Evolutionary conservation across 53 echinoderm and acorn worm species (phyloP).

Genomic region (Henricia sp.): DNA sequence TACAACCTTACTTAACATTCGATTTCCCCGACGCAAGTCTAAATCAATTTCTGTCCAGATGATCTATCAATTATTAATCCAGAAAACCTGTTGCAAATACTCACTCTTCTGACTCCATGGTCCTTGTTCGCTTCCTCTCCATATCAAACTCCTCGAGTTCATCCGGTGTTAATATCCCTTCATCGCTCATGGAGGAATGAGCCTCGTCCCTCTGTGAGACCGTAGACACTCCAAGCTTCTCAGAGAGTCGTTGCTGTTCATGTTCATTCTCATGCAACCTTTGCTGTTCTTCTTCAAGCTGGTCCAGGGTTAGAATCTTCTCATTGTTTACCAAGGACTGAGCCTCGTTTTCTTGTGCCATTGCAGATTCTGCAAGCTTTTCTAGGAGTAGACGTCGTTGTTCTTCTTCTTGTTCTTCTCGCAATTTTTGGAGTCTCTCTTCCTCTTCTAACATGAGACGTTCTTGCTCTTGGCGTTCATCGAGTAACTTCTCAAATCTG

Average conservation of each 20-base stretch:
- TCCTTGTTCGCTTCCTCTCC: constrained; percentile 81
- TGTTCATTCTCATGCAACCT: constrained; percentile 23
- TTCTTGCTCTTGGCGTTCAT: constrained; percentile 68
- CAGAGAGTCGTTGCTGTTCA: constrained; percentile 10
- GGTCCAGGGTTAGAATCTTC: constrained; percentile 87
- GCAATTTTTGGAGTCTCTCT: constrained; percentile 8
- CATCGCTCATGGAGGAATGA: constrained; percentile 91
- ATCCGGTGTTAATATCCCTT: constrained; percentile 90
- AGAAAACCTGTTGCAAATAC: too few relatives aligned
- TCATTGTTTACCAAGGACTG: constrained; percentile 92
- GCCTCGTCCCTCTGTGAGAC: constrained; percentile 66
- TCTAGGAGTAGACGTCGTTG: constrained; percentile 39
- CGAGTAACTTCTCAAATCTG: constrained; percentile 71
- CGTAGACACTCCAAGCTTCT: constrained; percentile 38
- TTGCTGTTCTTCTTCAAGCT: constrained; percentile 42
- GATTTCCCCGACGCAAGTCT: too few relatives aligned
- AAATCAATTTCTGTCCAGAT: too few relatives aligned
- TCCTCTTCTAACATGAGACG: constrained; percentile 44
- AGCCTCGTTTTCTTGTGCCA: constrained; percentile 65
- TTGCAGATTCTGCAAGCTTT: constrained; percentile 21
- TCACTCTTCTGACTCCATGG: constrained; percentile 97
- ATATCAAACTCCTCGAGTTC: constrained; percentile 84
- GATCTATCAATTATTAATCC: too few relatives aligned
- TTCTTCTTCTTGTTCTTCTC: constrained; percentile 8
- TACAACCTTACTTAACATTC: too few relatives aligned